These are phyloP conservation scores for Rhopalosiphum padi DNA, from an alignment of 1,140 invertebrate species.

Conservation along the genomic window DNA sequence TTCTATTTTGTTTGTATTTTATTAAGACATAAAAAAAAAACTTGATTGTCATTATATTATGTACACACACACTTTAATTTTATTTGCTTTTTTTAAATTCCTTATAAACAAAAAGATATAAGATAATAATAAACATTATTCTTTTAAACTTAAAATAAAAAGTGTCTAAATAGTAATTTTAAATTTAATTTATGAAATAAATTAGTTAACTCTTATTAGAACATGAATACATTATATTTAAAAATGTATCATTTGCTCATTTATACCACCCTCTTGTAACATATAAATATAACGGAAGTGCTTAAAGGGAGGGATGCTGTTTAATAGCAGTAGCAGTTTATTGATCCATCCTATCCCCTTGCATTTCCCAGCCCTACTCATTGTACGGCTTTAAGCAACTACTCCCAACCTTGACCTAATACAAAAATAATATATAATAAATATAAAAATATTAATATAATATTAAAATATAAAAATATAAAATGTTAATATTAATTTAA, in stretches of 20 bases:
- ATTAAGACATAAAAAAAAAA: not conserved
- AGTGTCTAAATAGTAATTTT: not conserved
- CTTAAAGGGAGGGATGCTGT: conserved; percentile 54
- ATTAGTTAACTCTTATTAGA: not conserved
- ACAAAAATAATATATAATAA: conserved; percentile 3
- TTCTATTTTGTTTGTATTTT: not conserved
- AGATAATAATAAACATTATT: not conserved
- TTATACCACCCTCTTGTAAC: conserved; percentile 33
- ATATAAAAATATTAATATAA: not conserved
- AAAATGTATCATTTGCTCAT: conserved; percentile 14
- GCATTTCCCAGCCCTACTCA: conserved; percentile 26
- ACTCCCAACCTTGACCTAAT: conserved; percentile 53
- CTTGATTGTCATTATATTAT: not conserved
- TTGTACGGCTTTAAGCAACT: conserved; percentile 47
- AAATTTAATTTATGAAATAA: not conserved
- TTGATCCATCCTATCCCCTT: conserved; percentile 55
- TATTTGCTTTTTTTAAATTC: not conserved
- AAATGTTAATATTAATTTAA: not conserved
- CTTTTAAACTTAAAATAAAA: not conserved
- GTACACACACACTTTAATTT: not conserved
- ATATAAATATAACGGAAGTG: conserved; percentile 30
- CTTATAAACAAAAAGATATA: not conserved
- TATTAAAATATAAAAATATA: too few relatives aligned
- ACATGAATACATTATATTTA: not conserved
- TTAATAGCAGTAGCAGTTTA: conserved; percentile 57